phyloP scores from a whole-genome alignment of 2,888 invertebrate genomes.

The Tortricodes alternella region DNA sequence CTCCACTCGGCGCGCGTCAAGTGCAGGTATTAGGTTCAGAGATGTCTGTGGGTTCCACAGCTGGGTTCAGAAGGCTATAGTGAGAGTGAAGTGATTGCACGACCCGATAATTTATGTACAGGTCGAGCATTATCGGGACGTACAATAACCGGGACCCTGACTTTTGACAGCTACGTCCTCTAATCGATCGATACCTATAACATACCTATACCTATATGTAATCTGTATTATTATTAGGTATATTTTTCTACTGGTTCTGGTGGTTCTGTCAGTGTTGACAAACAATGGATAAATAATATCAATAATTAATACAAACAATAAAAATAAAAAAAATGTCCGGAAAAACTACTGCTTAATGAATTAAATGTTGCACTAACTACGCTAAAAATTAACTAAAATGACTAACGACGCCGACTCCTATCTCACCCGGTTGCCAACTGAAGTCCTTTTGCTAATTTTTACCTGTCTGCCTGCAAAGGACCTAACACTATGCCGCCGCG shows the following conservation, averaged over 20 bases:
- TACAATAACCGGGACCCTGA: no score
- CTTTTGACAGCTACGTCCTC: conserved; percentile 20
- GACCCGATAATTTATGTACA: no score
- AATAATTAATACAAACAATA: not conserved
- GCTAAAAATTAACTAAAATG: conserved; percentile 12
- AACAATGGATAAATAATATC: conserved; percentile 14
- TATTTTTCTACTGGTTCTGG: no score
- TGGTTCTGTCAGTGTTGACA: conserved; percentile 6
- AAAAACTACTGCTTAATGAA: conserved; percentile 1
- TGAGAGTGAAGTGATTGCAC: no score
- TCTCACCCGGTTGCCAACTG: conserved; percentile 50
- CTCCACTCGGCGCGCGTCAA: no score
- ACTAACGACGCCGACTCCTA: conserved; percentile 27
- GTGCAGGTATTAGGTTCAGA: no score
- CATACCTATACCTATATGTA: no score
- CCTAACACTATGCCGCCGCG: conserved; percentile 53
- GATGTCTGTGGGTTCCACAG: no score
- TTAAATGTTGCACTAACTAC: not conserved
- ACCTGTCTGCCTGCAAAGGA: conserved; percentile 50
- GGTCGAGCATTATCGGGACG: no score
- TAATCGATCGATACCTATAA: no score
- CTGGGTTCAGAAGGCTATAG: no score
- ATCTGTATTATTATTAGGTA: no score
- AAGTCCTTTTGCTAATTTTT: conserved; percentile 57
- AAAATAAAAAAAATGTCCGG: conserved; percentile 1